Base-by-base conservation (phyloP, 1,140 invertebrate species). In the Dendrolimus kikuchii region DNA sequence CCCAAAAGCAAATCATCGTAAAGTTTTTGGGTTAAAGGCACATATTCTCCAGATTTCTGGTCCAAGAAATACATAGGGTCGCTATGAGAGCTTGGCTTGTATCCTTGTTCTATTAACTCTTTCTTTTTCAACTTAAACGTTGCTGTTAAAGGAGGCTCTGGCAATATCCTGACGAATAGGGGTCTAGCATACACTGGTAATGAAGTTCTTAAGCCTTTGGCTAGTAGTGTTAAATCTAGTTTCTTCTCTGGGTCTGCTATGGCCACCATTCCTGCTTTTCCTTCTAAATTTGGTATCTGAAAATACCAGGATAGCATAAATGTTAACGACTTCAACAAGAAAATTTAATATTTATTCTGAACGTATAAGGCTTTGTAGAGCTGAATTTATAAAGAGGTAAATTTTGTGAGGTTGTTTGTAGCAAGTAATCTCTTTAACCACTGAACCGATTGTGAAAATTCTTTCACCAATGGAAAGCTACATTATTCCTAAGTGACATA, bases 191-290 rank as follows among this genome's bases (percentile, higher is more conserved):
- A 99, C 0, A 89, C 55, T 3, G 97, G 96, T 8, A 99, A 86
- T 9, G 90, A 86, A 46, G 91, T 89, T 52, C 91, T 90, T 8
- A 97, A 79, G 10, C 90, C 90, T 55, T 88, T 80, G 1, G 88
- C 88, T n/a, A 96, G 87, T 9, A 88, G 69, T 7, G 88, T 71
- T 37, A 95, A 69, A 76, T 97, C 91, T 4, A 96, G 59, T 53
- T 89, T 90, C 10, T 89, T 87, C 2, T 92, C 82, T 4, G 91
- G 89, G 77, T 97, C 95, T 4, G 95, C 92, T 64, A 99, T 95
- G 8, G 96, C 95, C 7, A 92, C 96, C 98, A 99, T 99, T 23
- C 98, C 98, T 48, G 96, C 97, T 81, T 92, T 92, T 5, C 98
- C 98, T 89, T 99, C 98, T 39, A 91, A 87, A 57, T 94, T 91